A percentile compares a stretch with the other conserved stretches of the same genome.
phyloP scores from a whole-genome alignment of 1,140 invertebrate species.

The Palaemon carinicauda region DNA sequence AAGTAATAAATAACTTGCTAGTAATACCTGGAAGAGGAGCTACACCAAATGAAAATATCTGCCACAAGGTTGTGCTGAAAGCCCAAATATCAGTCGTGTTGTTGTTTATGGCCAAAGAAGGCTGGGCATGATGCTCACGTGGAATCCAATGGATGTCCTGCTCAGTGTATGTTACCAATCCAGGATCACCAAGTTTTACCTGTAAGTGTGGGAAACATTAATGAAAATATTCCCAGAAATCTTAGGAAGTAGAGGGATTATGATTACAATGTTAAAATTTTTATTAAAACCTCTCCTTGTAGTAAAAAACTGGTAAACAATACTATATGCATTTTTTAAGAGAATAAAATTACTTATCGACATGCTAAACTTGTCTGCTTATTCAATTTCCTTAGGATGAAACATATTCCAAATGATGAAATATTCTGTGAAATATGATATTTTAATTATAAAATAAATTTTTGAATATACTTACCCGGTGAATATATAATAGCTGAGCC shows the following conservation, averaged over 20 bases:
- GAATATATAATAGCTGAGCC: too few relatives aligned
- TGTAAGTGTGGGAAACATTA: not conserved
- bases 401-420: too few relatives aligned
- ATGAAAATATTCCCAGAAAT: not conserved
- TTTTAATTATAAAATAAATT: too few relatives aligned
- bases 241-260: not conserved
- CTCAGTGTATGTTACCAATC: constrained; percentile 35
- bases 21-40: constrained; percentile 60
- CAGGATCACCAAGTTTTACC: constrained; percentile 44
- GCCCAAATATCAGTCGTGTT: constrained; percentile 84
- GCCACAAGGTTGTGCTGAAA: constrained; percentile 87
- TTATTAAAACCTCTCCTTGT: too few relatives aligned
- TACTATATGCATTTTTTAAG: too few relatives aligned
- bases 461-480: too few relatives aligned
- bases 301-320: too few relatives aligned
- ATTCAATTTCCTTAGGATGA: too few relatives aligned
- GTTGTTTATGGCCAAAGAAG: constrained; percentile 72
- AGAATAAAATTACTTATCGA: too few relatives aligned
- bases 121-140: constrained; percentile 77
- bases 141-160: constrained; percentile 81
- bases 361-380: too few relatives aligned
- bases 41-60: constrained; percentile 83
- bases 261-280: not conserved
- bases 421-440: too few relatives aligned
- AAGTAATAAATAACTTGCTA: too few relatives aligned